Evolutionary conservation across 1,140 invertebrate species (phyloP).

Genomic region (Drosophila prosaltans): DNA sequence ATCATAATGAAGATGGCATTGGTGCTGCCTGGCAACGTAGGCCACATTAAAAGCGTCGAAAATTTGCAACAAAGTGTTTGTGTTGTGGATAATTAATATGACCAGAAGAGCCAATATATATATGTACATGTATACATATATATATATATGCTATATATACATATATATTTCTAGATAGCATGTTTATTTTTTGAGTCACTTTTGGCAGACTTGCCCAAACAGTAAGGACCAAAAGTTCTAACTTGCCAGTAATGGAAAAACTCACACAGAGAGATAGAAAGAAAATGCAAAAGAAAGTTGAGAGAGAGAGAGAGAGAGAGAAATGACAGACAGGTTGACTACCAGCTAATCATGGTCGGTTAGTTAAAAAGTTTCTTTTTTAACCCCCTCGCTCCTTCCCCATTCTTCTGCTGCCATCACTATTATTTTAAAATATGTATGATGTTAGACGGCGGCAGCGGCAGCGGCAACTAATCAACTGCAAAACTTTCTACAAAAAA

Average conservation of each 20-base stretch:
- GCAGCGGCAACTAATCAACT: slow-evolving; percentile 7
- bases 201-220: not conserved
- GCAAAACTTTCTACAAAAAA: slow-evolving; percentile 1
- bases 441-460: not conserved
- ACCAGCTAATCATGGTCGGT: slow-evolving; percentile 6
- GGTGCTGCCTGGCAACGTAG: not conserved
- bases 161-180: not conserved
- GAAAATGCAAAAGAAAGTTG: not conserved
- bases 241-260: not conserved
- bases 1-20: not conserved
- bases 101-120: slow-evolving; percentile 18
- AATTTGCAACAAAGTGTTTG: slow-evolving; percentile 74
- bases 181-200: not conserved
- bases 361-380: slow-evolving; percentile 7
- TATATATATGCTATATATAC: not conserved
- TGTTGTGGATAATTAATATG: slow-evolving; percentile 76
- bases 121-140: not conserved
- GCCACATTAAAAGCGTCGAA: slow-evolving; percentile 19
- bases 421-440: slow-evolving; percentile 5
- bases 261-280: not conserved
- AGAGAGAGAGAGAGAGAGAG: not conserved
- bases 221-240: not conserved
- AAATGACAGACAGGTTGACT: slow-evolving; percentile 15
- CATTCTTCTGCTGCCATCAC: not conserved
- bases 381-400: not conserved